Evolutionary conservation across 2,888 invertebrate species (phyloP).

Genomic region (Timandra comae): DNA sequence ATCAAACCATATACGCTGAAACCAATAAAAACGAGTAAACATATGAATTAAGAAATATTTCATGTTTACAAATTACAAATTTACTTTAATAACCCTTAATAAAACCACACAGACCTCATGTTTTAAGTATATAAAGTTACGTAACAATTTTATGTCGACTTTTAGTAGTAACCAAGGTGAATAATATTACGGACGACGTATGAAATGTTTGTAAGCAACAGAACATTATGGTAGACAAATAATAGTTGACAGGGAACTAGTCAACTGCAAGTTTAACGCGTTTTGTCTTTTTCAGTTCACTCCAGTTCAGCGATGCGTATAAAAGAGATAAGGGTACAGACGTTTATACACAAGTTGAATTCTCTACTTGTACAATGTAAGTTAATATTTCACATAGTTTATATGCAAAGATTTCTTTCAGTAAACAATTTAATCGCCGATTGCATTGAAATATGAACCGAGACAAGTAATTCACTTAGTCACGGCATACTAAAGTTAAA

Average conservation of each 20-base stretch:
- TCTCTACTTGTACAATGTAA: too few relatives aligned
- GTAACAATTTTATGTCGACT: not conserved
- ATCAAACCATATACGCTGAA: too few relatives aligned
- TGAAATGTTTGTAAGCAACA: constrained; percentile 5
- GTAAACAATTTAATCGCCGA: too few relatives aligned
- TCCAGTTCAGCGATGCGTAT: constrained; percentile 21
- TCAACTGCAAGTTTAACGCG: constrained; percentile 19
- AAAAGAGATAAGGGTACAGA: constrained; percentile 19
- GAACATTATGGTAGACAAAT: constrained; percentile 15
- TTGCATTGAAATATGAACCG: too few relatives aligned
- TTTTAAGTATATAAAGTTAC: not conserved
- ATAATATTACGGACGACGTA: too few relatives aligned
- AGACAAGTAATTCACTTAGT: constrained; percentile 3
- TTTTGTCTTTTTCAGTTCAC: constrained; percentile 15
- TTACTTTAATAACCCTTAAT: not conserved
- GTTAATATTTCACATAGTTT: too few relatives aligned
- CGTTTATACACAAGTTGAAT: too few relatives aligned
- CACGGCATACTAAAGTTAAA: not conserved
- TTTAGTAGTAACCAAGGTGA: too few relatives aligned
- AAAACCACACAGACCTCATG: not conserved
- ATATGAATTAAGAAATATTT: not conserved
- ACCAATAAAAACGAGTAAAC: too few relatives aligned
- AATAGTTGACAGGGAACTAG: constrained; percentile 16
- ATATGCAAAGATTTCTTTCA: too few relatives aligned
- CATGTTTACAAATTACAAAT: not conserved